Conservation (phyloP, 2,113 vertebrate species). For the Cariama cristata region DNA sequence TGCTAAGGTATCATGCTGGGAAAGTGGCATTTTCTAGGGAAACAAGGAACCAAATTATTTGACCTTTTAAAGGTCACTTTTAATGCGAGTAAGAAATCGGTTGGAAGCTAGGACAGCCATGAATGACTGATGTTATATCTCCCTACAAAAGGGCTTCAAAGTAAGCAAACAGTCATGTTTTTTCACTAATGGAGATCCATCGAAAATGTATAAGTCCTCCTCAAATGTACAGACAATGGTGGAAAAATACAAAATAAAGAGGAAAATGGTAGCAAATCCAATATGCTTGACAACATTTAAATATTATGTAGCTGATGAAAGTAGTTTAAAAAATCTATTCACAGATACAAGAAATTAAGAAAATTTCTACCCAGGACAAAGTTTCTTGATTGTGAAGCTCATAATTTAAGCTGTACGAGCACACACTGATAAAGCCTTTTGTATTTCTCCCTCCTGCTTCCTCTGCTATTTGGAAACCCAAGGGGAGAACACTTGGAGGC, state of each 20-base stretch:
- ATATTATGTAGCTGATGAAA: neutral
- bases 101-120: neutral
- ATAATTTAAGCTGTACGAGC: neutral
- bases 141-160: neutral
- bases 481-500: neutral
- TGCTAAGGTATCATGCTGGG: neutral
- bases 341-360: neutral
- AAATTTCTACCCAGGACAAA: neutral
- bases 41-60: conserved; percentile 6
- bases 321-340: neutral
- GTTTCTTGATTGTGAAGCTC: neutral
- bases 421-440: neutral
- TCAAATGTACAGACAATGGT: neutral
- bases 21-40: conserved; percentile 9
- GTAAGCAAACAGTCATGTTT: neutral
- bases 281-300: neutral
- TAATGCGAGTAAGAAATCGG: conserved; percentile 4
- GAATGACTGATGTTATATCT: neutral
- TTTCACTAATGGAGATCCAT: neutral
- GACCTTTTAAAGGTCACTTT: conserved; percentile 21
- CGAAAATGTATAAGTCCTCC: neutral
- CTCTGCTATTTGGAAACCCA: neutral
- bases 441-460: neutral
- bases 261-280: neutral
- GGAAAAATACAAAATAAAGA: neutral